Conservation (phyloP, 2,797 vertebrate species). For the Enteromius unitaeniatus region DNA sequence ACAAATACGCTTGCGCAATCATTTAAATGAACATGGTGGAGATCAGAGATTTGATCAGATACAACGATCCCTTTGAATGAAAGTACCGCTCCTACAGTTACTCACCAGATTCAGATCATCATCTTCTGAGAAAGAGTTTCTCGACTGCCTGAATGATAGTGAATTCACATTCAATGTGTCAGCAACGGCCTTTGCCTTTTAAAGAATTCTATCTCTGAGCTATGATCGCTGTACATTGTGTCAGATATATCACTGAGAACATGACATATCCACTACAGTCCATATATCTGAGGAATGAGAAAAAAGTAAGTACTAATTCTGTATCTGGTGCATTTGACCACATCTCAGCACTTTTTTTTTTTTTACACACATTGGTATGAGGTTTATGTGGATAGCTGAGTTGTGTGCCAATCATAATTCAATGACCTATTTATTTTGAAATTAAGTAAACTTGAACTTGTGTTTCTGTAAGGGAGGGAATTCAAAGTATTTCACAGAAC, state of each 20-base stretch:
- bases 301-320: background rate
- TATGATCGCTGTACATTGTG: constrained; percentile 14
- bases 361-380: background rate
- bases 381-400: background rate
- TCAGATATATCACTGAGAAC: background rate
- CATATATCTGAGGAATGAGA: constrained; percentile 3
- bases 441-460: background rate
- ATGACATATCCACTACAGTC: background rate
- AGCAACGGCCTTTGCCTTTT: background rate
- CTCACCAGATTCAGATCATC: constrained; percentile 3
- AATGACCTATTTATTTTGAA: background rate
- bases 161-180: constrained; percentile 19
- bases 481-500: background rate
- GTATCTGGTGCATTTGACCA: background rate
- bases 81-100: background rate
- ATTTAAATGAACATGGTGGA: background rate
- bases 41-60: constrained; percentile 8
- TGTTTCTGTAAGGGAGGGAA: background rate
- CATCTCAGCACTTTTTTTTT: background rate
- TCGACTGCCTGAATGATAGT: background rate
- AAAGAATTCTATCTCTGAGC: background rate
- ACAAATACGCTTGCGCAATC: background rate
- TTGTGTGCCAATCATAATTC: background rate
- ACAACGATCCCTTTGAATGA: background rate
- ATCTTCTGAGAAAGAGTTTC: constrained; percentile 1